Conservation (phyloP, 2,113 vertebrate species). For the Copsychus sechellarum region DNA sequence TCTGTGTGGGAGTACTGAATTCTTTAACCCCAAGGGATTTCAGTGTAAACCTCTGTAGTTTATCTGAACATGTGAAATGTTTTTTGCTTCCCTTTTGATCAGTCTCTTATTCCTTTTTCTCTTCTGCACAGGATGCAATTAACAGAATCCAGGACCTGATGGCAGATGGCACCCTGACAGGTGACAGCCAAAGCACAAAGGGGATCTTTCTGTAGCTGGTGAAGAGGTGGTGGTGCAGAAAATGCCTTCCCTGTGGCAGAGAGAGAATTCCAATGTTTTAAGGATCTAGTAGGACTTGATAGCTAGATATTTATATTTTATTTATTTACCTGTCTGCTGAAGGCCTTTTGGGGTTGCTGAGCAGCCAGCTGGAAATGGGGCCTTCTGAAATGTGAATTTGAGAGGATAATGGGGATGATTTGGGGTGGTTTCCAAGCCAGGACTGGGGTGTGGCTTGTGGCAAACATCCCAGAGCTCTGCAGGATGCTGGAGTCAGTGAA, state of each 20-base stretch:
- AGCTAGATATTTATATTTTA: not conserved
- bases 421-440: not conserved
- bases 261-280: not conserved
- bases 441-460: not conserved
- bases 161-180: constrained; percentile 90
- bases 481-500: not conserved
- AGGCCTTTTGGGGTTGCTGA: not conserved
- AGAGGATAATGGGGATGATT: not conserved
- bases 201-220: not conserved
- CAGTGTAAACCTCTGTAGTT: not conserved
- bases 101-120: not conserved
- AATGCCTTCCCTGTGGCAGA: not conserved
- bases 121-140: constrained; percentile 84
- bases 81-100: not conserved
- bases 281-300: not conserved
- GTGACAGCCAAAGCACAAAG: constrained; percentile 65
- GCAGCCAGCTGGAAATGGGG: not conserved
- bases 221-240: not conserved
- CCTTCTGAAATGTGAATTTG: not conserved
- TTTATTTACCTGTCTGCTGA: not conserved
- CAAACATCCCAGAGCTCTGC: not conserved
- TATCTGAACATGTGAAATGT: not conserved
- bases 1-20: not conserved
- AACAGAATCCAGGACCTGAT: constrained; percentile 90
- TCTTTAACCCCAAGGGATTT: not conserved